Base-by-base conservation (phyloP, 37 sponge, comb jelly and placozoan species). In the Beroe ovata region DNA sequence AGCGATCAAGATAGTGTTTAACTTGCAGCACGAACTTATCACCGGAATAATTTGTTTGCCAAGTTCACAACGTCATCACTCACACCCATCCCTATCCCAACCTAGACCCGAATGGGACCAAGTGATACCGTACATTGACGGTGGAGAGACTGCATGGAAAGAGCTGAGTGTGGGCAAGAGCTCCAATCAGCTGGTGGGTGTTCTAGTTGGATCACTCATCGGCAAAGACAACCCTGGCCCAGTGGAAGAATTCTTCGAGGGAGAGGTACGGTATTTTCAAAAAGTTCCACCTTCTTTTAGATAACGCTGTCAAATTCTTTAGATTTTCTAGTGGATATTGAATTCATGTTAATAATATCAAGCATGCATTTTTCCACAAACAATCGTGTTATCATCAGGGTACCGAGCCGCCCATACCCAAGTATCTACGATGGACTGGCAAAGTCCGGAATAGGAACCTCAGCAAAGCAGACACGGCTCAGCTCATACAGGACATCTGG, bases 51-150 rank as follows among this genome's bases (percentile, higher is more conserved):
- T n/a, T n/a, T n/a, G 60, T 21, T 59, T 59, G 21, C 21, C 20
- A 21, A 59, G 20, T 20, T 59, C 20, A 20, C 20, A 59, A 59
- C 21, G 21, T 59, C 21, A 21, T 59, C 21, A 59, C 60, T 59
- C 21, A 59, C 34, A 64, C 64, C 34, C 34, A 64, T 28, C 34
- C 64, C 30, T n/a, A 64, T 14, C 64, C 54, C 6, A 47, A 47
- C 54, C 54, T 47, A 93, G 96, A 32, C 96, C 96, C n/a, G 94
- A 96, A n/a, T 96, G 96, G 96, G 63, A 30, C 18, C 91, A 94
- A 0, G 94, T 94, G 88, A 90, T 40, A 0, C 90, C 39, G 14
- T 94, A 92, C 40, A 33, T 94, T 4, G 92, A 94, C 47, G 94
- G 94, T 29, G 95, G 95, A 0, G 88, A 47, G 29, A 93, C 94